Conservation (phyloP, 1,140 invertebrate species). For the Latrodectus geometricus region DNA sequence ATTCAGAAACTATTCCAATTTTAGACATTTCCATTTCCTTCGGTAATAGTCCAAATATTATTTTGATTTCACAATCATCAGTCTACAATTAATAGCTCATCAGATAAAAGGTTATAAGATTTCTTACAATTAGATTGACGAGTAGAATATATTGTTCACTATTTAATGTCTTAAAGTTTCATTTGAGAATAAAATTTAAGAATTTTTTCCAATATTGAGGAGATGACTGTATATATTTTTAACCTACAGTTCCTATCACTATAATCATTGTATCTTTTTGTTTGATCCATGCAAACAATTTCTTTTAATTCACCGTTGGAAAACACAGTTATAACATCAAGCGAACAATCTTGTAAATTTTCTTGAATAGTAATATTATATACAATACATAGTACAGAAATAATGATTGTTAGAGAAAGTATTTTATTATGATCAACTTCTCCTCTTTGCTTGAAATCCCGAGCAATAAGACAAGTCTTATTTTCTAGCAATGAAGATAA, state of each 20-base stretch:
- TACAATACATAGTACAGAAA: conserved; percentile 67
- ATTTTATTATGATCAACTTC: conserved; percentile 27
- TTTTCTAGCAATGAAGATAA: no score
- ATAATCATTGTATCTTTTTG: conserved; percentile 59
- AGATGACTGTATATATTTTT: conserved; percentile 67
- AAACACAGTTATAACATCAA: no score
- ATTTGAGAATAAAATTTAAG: not conserved
- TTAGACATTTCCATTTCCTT: conserved; percentile 51
- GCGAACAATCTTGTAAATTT: not conserved
- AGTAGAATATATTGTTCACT: conserved; percentile 18
- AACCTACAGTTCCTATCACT: conserved; percentile 63
- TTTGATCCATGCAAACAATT: no score
- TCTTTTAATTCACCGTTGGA: no score
- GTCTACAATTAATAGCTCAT: conserved; percentile 35
- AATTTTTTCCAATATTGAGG: conserved; percentile 67
- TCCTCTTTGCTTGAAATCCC: conserved; percentile 61
- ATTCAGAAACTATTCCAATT: not conserved
- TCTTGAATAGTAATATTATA: conserved; percentile 65
- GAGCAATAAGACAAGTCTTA: conserved; percentile 65
- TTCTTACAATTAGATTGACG: not conserved
- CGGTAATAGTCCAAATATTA: not conserved
- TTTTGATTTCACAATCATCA: not conserved
- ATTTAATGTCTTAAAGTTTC: not conserved
- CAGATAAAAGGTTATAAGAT: conserved; percentile 19
- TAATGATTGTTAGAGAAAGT: conserved; percentile 65